Evolutionary conservation across 2,797 vertebrate genomes (phyloP).

Genomic region (Neopelma chrysocephalum): DNA sequence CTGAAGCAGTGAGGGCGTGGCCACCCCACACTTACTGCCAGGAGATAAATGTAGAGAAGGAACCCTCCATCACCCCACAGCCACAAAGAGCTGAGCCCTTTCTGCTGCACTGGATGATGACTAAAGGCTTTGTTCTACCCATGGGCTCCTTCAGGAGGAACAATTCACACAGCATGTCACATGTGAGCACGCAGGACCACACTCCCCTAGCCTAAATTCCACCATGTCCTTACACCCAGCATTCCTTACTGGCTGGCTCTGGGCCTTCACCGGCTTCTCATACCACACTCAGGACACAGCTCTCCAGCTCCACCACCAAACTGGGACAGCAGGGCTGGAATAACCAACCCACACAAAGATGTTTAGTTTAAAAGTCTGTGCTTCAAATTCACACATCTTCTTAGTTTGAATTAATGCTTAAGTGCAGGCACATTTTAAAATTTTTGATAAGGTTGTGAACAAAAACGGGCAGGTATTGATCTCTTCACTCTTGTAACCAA

Average conservation of each 20-base stretch:
- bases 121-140: background rate
- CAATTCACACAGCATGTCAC: background rate
- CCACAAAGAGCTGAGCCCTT: background rate
- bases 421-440: background rate
- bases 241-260: background rate
- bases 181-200: background rate
- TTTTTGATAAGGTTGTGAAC: background rate
- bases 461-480: background rate
- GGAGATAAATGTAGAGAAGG: background rate
- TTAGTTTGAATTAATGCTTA: background rate
- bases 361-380: background rate
- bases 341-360: background rate
- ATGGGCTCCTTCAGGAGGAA: background rate
- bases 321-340: background rate
- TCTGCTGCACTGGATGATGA: background rate
- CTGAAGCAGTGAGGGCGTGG: background rate
- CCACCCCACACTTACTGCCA: background rate
- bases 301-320: background rate
- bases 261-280: background rate
- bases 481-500: background rate
- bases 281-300: accelerated
- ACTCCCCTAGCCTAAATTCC: background rate
- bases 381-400: background rate
- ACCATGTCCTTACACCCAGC: background rate
- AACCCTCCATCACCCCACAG: background rate